These are phyloP conservation scores for Wiebesia pumilae DNA, from an alignment of 1,140 invertebrate species.

Conservation along the genomic window DNA sequence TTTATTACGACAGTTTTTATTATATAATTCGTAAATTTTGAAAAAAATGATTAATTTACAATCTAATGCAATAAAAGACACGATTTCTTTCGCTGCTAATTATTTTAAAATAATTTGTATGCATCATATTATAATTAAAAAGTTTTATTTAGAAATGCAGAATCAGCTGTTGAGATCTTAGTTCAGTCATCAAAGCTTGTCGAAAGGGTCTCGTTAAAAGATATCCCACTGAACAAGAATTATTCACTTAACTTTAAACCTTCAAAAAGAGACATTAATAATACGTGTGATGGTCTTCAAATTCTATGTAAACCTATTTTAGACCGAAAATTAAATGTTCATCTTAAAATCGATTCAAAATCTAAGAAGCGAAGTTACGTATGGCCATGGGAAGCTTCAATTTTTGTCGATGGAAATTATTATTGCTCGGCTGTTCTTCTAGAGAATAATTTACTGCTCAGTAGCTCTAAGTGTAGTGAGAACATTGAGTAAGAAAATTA, in stretches of 20 bases:
- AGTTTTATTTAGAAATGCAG: slow-evolving; percentile 55
- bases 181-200: slow-evolving; percentile 52
- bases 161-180: slow-evolving; percentile 44
- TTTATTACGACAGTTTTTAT: too few species aligned
- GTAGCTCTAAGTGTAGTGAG: slow-evolving; percentile 76
- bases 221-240: slow-evolving; percentile 6
- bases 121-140: background rate
- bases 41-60: too few species aligned
- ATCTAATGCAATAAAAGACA: too few species aligned
- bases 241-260: slow-evolving; percentile 14
- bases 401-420: slow-evolving; percentile 80
- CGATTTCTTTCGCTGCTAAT: too few species aligned
- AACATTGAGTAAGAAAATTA: slow-evolving; percentile 73
- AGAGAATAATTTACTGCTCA: slow-evolving; percentile 79
- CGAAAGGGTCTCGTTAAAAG: background rate
- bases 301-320: slow-evolving; percentile 65
- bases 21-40: too few species aligned
- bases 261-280: slow-evolving; percentile 27
- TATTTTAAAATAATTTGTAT: slow-evolving; percentile 5
- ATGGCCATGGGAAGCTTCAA: slow-evolving; percentile 82
- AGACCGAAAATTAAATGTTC: slow-evolving; percentile 54
- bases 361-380: slow-evolving; percentile 63
- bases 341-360: slow-evolving; percentile 53
- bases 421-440: slow-evolving; percentile 81
- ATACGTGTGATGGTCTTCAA: slow-evolving; percentile 54